These are phyloP conservation scores for Brachyalestes nurse DNA, from an alignment of 2,797 vertebrate species.

Conservation along the genomic window DNA sequence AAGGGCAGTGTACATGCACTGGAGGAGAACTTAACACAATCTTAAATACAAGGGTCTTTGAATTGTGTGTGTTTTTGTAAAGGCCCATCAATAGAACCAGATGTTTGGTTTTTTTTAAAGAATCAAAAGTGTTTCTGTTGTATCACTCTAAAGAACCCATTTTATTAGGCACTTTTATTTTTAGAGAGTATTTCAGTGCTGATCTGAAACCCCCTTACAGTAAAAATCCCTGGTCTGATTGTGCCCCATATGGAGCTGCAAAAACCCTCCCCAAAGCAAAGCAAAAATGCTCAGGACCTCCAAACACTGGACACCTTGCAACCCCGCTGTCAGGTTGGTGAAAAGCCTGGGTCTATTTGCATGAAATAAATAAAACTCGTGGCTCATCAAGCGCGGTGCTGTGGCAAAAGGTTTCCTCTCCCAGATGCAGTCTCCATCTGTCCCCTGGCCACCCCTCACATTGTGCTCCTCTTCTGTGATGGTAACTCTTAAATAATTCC, in stretches of 20 bases:
- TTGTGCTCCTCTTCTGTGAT: constrained; percentile 38
- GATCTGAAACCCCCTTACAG: neutral
- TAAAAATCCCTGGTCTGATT: neutral
- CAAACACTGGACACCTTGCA: constrained; percentile 64
- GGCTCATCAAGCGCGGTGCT: constrained; percentile 65
- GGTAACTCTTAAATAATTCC: constrained; percentile 58
- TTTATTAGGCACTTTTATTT: neutral
- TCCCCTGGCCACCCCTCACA: constrained; percentile 52
- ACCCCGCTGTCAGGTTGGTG: constrained; percentile 69
- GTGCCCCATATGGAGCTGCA: neutral
- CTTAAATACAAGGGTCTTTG: neutral
- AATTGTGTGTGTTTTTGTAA: too few relatives aligned
- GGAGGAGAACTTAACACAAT: neutral
- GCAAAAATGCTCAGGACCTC: constrained; percentile 43
- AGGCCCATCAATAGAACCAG: too few relatives aligned
- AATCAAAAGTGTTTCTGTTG: too few relatives aligned
- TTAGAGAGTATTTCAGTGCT: neutral
- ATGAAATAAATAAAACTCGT: constrained; percentile 78
- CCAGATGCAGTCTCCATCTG: constrained; percentile 79
- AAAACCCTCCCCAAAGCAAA: constrained; percentile 18
- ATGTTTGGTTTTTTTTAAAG: too few relatives aligned
- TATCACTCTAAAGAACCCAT: too few relatives aligned
- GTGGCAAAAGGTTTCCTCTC: constrained; percentile 76
- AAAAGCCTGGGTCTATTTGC: constrained; percentile 73
- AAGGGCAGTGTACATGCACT: neutral